These are phyloP conservation scores for Agrotis ipsilon DNA, from an alignment of 2,888 invertebrate genomes.

Conservation along the genomic window DNA sequence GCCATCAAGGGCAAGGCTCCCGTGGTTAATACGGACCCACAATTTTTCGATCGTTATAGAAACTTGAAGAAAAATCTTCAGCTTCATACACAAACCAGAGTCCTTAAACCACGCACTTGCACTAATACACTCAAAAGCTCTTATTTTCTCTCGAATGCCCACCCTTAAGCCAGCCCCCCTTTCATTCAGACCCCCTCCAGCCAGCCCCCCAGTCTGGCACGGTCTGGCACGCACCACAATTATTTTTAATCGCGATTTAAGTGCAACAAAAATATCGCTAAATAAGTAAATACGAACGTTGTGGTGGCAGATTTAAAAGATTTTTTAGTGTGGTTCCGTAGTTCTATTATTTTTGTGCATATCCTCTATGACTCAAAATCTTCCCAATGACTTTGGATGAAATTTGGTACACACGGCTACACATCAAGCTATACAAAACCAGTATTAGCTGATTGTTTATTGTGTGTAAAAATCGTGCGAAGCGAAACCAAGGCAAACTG, in stretches of 20 bases:
- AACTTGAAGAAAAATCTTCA: too few relatives aligned
- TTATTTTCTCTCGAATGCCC: constrained; percentile 12
- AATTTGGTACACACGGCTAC: too few relatives aligned
- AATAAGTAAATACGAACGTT: constrained; percentile 3
- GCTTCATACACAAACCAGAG: not conserved
- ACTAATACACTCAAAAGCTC: constrained; percentile 40
- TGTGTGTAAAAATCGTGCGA: too few relatives aligned
- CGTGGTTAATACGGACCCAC: too few relatives aligned
- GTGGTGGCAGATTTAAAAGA: not conserved
- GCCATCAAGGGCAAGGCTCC: too few relatives aligned
- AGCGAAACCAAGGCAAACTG: too few relatives aligned
- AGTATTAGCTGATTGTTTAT: too few relatives aligned
- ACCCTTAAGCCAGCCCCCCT: constrained; percentile 11
- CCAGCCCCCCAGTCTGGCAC: constrained; percentile 21
- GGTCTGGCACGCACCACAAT: constrained; percentile 55
- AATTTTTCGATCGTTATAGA: too few relatives aligned
- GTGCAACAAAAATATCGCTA: constrained; percentile 22
- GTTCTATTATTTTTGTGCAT: too few relatives aligned
- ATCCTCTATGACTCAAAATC: too few relatives aligned
- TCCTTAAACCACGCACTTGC: constrained; percentile 11
- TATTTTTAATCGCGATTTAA: constrained; percentile 45
- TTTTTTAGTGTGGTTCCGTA: not conserved
- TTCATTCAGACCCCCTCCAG: not conserved
- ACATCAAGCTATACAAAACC: too few relatives aligned
- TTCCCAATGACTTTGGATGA: too few relatives aligned